Evolutionary conservation across 92 coral and sea anemone species (phyloP), one percentile per base, ranked within the genome.

Genomic region (Porites cylindrica): DNA sequence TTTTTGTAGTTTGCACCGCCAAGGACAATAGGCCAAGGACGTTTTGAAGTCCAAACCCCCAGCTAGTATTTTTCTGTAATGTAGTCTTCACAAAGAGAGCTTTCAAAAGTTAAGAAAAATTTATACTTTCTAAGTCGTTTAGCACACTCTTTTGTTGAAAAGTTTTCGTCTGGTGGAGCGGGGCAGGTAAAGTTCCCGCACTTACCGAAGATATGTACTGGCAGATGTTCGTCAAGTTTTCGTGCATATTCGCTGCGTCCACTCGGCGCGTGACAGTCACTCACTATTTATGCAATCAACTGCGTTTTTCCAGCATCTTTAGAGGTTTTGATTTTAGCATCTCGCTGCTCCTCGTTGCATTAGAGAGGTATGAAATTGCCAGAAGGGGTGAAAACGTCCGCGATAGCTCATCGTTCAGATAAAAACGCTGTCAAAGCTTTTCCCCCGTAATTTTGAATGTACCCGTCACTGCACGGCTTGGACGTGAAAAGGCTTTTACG

Each of bases 361-460:
- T 66, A 77, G 10, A 91, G 66, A 13, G 92, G 87, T 20, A 72
- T 65, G 52, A 76, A 88, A 73, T 82, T 82, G 32, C 94, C 94
- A 38, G 84, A 91, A 3, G 94, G 94, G 0, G 92, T 38, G 52
- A 64, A 91, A 8, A 91, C 86, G 21, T 91, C 92, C 7, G 94
- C 92, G 78, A 60, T 83, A 91, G 14, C 92, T 91, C 92, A 88
- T 79, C 5, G 92, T 91, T 90, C 94, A 91, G 81, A 83, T 91
- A 59, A 91, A 88, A 7, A 88, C 71, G n/a, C 78, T 79, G 19
- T 77, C 38, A 23, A 66, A 88, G 10, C 23, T 0, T 3, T 14
- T 38, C 6, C 88, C 90, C 8, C 23, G 53, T 1, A 83, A 56
- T 76, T 91, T 79, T 32, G 94, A 88, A 51, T 83, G 58, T 3